phyloP scores from a whole-genome alignment of 2,113 vertebrate species.

The Ariopsis seemanni region DNA sequence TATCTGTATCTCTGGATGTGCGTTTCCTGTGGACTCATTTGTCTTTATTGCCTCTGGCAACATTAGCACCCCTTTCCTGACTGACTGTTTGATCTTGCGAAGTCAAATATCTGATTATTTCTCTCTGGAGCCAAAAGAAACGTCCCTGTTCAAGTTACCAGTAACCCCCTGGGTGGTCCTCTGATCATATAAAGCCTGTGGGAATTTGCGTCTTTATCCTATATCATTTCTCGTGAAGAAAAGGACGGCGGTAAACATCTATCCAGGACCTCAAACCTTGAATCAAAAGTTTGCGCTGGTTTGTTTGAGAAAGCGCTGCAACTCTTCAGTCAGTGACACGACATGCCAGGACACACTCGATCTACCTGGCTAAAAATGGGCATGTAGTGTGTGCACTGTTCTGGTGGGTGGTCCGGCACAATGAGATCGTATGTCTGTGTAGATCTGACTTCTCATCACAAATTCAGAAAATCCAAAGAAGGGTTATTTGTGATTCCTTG shows the following conservation, averaged over 20 bases:
- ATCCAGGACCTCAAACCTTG: neutral
- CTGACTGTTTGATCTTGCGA: conserved; percentile 59
- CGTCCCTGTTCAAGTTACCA: conserved; percentile 4
- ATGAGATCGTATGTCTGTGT: conserved; percentile 32
- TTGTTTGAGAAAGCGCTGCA: conserved; percentile 24
- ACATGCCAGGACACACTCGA: neutral
- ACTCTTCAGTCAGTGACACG: conserved; percentile 8
- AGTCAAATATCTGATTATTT: conserved; percentile 42
- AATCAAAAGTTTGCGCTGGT: neutral
- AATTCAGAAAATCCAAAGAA: neutral
- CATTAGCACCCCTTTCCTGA: conserved; percentile 1
- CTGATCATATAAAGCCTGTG: neutral
- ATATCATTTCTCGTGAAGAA: neutral
- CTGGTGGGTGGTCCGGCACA: conserved; percentile 47
- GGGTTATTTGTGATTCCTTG: neutral
- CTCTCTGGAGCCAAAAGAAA: conserved; percentile 18
- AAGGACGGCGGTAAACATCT: too few species aligned
- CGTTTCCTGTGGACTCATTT: conserved; percentile 34
- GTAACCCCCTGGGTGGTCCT: conserved; percentile 45
- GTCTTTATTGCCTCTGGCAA: conserved; percentile 39
- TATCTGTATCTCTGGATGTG: neutral
- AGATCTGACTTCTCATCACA: conserved; percentile 13
- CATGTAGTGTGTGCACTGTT: neutral
- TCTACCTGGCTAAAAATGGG: conserved; percentile 52
- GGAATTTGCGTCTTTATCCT: conserved; percentile 17